Evolutionary conservation across 2,113 vertebrate species (phyloP).

Genomic region (Pungitius pungitius): DNA sequence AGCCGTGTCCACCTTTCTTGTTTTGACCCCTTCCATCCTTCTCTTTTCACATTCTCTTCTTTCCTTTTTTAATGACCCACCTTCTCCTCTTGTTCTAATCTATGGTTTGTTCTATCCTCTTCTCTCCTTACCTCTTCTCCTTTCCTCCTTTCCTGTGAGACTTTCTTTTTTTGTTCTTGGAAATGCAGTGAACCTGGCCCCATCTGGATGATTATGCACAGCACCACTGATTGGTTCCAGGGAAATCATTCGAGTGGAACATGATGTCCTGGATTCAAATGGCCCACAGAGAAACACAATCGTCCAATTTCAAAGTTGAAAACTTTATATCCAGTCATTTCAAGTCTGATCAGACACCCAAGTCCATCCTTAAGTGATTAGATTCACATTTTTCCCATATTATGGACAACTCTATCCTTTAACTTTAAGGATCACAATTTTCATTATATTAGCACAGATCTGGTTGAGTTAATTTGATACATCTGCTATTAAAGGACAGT

Average conservation of each 20-base stretch:
- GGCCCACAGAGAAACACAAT: conserved; percentile 50
- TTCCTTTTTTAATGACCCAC: background rate
- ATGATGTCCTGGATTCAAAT: conserved; percentile 60
- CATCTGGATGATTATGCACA: conserved; percentile 65
- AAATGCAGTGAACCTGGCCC: conserved; percentile 52
- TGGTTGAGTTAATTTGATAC: conserved; percentile 65
- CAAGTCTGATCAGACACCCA: conserved; percentile 32
- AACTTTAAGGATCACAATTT: conserved; percentile 52
- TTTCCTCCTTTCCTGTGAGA: conserved; percentile 11
- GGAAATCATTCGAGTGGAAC: conserved; percentile 60
- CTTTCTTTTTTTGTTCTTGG: conserved; percentile 49
- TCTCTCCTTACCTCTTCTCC: conserved; percentile 12
- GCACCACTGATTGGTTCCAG: conserved; percentile 58
- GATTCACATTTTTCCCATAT: conserved; percentile 43
- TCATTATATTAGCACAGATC: conserved; percentile 52
- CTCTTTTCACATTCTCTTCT: conserved; percentile 16
- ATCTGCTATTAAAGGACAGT: conserved; percentile 59
- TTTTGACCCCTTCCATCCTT: conserved; percentile 15
- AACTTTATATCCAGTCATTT: conserved; percentile 49
- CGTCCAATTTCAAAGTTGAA: conserved; percentile 53
- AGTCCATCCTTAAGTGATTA: conserved; percentile 41
- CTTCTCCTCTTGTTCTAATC: conserved; percentile 4
- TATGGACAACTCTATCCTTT: conserved; percentile 43
- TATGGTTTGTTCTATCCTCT: background rate
- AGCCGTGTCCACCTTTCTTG: conserved; percentile 9